Evolutionary conservation across 1,140 invertebrate genomes (phyloP).

Genomic region (Gryon sp.): DNA sequence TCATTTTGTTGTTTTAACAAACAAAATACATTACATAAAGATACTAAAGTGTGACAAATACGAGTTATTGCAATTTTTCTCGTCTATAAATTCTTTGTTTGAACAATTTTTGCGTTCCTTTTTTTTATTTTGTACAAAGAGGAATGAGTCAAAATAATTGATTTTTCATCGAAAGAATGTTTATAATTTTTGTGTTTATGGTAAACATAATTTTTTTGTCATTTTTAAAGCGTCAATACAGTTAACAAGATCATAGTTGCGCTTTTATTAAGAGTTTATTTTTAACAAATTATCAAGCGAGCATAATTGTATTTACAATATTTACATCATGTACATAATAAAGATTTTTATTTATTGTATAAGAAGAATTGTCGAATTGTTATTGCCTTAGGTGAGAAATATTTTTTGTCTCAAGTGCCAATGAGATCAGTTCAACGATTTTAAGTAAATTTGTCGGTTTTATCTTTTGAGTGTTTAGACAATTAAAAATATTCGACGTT

Average conservation of each 20-base stretch:
- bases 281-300: not conserved
- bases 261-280: no score
- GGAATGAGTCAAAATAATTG: no score
- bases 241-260: no score
- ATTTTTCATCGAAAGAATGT: no score
- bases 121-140: no score
- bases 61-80: not conserved
- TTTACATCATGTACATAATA: slow-evolving; percentile 8
- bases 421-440: no score
- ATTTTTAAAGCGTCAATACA: no score
- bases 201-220: no score
- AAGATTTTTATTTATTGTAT: slow-evolving; percentile 8
- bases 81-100: not conserved
- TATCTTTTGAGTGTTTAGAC: slow-evolving; percentile 28
- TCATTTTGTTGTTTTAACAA: not conserved
- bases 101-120: not conserved
- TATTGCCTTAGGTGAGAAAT: no score
- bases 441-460: no score
- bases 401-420: no score
- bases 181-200: no score
- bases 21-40: slow-evolving; percentile 1
- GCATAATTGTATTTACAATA: slow-evolving; percentile 2
- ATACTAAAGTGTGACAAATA: slow-evolving; percentile 4
- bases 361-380: not conserved
- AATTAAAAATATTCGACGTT: slow-evolving; percentile 60